Conservation (phyloP, 2,113 vertebrate genomes). For the Terrapene triunguis region DNA sequence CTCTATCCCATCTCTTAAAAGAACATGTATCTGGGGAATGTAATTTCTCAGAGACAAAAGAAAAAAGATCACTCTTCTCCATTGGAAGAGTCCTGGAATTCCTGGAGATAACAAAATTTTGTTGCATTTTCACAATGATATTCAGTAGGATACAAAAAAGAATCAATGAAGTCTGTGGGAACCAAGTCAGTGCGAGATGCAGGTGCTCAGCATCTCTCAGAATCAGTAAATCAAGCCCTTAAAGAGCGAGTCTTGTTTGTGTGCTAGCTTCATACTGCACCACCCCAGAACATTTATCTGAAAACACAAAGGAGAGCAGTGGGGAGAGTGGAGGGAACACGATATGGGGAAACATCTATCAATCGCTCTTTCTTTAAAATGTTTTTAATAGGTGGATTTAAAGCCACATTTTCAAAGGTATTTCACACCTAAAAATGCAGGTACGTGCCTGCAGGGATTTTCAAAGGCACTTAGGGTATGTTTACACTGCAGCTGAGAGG, state of each 20-base stretch:
- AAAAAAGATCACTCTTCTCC: background rate
- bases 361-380: fast-evolving
- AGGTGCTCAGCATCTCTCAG: background rate
- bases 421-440: background rate
- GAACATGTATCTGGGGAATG: too few relatives aligned
- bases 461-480: background rate
- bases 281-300: background rate
- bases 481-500: background rate
- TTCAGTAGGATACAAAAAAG: background rate
- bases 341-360: background rate
- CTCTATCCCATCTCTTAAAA: too few relatives aligned
- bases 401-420: background rate
- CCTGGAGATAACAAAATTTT: background rate
- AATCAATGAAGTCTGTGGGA: background rate
- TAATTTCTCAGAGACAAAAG: too few relatives aligned
- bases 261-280: background rate
- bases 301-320: background rate
- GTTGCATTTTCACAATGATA: background rate
- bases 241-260: background rate
- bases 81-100: background rate
- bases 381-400: background rate
- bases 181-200: background rate
- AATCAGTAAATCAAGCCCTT: background rate
- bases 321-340: background rate
- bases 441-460: background rate